These are phyloP conservation scores for Manis crassicaudata DNA, from an alignment of 2,797 vertebrate genomes.

Conservation along the genomic window DNA sequence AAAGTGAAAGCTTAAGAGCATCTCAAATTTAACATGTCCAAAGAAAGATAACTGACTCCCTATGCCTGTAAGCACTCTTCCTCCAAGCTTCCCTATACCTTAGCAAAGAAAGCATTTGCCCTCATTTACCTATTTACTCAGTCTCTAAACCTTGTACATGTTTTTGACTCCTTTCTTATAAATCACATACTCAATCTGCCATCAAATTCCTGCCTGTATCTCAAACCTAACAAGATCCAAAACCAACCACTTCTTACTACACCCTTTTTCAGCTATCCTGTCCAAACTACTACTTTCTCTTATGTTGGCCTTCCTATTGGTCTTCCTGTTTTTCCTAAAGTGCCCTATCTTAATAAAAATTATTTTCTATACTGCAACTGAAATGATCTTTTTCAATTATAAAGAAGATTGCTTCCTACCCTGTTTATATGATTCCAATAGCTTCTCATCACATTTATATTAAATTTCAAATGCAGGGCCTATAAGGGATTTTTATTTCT, in stretches of 20 bases:
- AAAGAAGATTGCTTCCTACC: neutral
- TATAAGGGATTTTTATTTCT: neutral
- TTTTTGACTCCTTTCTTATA: neutral
- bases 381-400: slow-evolving; percentile 7
- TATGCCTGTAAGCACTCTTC: neutral
- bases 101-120: neutral
- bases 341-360: slow-evolving; percentile 3
- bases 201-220: neutral
- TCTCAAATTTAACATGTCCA: neutral
- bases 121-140: neutral
- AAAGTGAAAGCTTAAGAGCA: neutral
- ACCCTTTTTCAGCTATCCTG: neutral
- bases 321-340: slow-evolving; percentile 3
- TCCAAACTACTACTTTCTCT: neutral
- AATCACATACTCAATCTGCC: neutral
- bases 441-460: slow-evolving; percentile 26
- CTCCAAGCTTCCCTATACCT: neutral
- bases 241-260: neutral
- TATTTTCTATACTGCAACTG: neutral
- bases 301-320: neutral
- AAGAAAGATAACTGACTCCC: neutral
- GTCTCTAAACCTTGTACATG: neutral
- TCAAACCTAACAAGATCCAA: neutral
- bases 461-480: neutral
- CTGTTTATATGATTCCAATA: neutral